Conservation (phyloP, 2,113 vertebrate genomes). For the Ciconia maguari region DNA sequence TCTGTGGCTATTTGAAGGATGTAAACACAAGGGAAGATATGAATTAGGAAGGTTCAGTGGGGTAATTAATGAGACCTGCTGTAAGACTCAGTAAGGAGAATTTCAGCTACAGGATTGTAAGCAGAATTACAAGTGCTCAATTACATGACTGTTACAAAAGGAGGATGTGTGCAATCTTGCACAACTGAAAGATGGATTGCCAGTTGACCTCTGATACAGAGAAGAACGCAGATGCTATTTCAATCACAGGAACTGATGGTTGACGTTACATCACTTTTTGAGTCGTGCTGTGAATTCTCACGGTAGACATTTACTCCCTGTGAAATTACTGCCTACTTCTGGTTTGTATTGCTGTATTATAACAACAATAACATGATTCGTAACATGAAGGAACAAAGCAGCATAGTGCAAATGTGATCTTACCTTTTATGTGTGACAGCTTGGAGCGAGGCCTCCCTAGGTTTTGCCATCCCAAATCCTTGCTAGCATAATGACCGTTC, state of each 20-base stretch:
- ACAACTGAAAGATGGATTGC: neutral
- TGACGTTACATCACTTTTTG: neutral
- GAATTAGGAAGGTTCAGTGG: neutral
- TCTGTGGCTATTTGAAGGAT: neutral
- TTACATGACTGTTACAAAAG: neutral
- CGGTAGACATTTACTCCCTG: neutral
- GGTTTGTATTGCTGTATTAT: neutral
- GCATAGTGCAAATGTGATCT: neutral
- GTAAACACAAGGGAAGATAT: neutral
- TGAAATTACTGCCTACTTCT: neutral
- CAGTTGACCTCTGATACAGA: neutral
- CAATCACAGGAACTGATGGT: neutral
- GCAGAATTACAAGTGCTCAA: neutral
- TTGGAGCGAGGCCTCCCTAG: conserved; percentile 83
- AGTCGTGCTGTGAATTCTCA: neutral
- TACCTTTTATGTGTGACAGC: conserved; percentile 88
- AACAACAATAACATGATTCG: neutral
- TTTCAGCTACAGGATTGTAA: neutral
- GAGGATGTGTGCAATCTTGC: neutral
- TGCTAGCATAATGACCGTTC: conserved; percentile 77
- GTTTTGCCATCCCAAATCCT: conserved; percentile 91
- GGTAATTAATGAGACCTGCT: neutral
- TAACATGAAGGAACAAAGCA: neutral
- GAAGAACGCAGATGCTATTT: neutral
- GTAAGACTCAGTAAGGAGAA: neutral